These are phyloP conservation scores for Drosophila azteca DNA, from an alignment of 1,140 invertebrate species.

Conservation along the genomic window DNA sequence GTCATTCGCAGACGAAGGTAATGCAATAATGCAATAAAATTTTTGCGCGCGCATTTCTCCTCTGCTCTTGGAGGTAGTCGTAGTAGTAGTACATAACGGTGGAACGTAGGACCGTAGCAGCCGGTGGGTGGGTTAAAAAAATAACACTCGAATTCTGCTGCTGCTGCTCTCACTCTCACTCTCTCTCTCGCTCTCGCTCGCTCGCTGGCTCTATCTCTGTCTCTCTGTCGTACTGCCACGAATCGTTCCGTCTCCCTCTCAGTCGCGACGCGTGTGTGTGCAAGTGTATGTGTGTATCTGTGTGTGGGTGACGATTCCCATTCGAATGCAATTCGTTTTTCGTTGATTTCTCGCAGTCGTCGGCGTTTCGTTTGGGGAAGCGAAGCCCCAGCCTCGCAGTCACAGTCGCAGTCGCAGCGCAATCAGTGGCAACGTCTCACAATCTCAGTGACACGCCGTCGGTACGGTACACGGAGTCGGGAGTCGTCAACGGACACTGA, in stretches of 20 bases:
- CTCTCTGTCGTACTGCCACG: neutral
- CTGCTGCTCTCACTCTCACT: conserved; percentile 7
- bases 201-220: conserved; percentile 7
- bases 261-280: conserved; percentile 21
- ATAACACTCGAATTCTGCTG: conserved; percentile 45
- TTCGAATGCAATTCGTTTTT: conserved; percentile 82
- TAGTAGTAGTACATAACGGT: conserved; percentile 43
- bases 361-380: conserved; percentile 34
- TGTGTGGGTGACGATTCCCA: conserved; percentile 69
- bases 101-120: conserved; percentile 39
- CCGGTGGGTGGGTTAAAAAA: conserved; percentile 72
- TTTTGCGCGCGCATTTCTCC: conserved; percentile 79
- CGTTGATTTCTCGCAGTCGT: conserved; percentile 72
- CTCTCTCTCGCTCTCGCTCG: conserved; percentile 7
- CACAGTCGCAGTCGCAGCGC: conserved; percentile 39
- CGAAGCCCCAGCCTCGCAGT: conserved; percentile 6
- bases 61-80: too few relatives aligned
- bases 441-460: conserved; percentile 73
- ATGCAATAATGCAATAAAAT: conserved; percentile 83
- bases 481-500: conserved; percentile 24
- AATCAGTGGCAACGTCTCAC: conserved; percentile 41
- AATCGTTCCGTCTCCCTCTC: conserved; percentile 37
- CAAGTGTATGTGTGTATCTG: conserved; percentile 22
- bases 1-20: conserved; percentile 84
- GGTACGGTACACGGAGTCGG: conserved; percentile 56